Base-by-base conservation (phyloP, 2,888 invertebrate species). In the Mesoligia furuncula region DNA sequence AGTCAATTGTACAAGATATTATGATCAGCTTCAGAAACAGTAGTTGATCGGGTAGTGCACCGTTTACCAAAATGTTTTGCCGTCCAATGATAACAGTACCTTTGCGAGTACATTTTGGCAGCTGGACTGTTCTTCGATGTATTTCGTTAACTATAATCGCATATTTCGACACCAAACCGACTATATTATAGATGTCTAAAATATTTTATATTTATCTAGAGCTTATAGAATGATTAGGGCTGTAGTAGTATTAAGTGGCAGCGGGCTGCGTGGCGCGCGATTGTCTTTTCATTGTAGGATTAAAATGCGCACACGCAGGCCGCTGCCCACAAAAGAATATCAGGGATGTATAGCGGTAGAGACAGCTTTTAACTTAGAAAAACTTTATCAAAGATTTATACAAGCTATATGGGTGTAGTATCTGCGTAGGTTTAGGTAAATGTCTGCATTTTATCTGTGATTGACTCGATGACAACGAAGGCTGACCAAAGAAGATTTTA, bases 141-240 rank as follows among this genome's bases (percentile, higher is more conserved):
- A 91, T 90, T 92, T 92, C 88, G 88, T 92, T 93, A 89, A 89
- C 90, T 93, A 91, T 93, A 91, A 93, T 91, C 91, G 92, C 94
- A 92, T 92, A 93, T 92, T 94, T 94, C 91, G 93, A 95, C 94
- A 96, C 95, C 93, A 94, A 93, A 94, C 93, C 90, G 90, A 94
- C 90, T 93, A 91, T 81, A 92, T 90, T 91, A 93, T 94, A 95
- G 92, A 93, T 93, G 93, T 94, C 92, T 95, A 93, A 94, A 92
- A 92, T 95, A 94, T 95, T 94, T 93, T 95, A 95, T 95, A 96
- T 95, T 93, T 95, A 93, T 93, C 93, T 96, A 96, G 96, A 96
- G 96, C 96, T 96, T 96, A 96, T 96, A 96, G 96, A 91, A 91
- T 92, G 95, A 86, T 92, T 96, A 96, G 96, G 95, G 94, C 94